Base-by-base conservation (phyloP, 92 coral and sea anemone genomes). In the Scolanthus callimorphus region DNA sequence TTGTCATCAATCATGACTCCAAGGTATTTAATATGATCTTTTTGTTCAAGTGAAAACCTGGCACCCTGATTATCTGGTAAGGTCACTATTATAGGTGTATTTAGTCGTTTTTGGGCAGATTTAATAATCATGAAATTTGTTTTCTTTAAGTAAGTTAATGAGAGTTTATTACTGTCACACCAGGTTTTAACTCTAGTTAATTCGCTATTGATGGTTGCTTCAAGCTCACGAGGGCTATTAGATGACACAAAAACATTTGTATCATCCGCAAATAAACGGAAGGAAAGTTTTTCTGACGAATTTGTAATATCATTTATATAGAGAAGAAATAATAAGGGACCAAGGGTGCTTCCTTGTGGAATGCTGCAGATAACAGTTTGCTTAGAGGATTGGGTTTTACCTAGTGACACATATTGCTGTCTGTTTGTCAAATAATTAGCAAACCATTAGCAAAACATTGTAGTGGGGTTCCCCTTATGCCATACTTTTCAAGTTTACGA, bases 51-150 rank as follows among this genome's bases (percentile, higher is more conserved):
- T 41, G 25, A 43, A 15, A 57, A 55, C 38, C 25, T 38, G 21
- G 73, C 49, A 12, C 72, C 67, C 43, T 78, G 60, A 25, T 20
- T 20, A 24, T 57, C 62, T 56, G 50, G 30, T 20, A 68, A 17
- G 27, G 31, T 51, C 17, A 76, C 67, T 49, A 49, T 48, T 49
- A 76, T 49, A 24, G 25, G 24, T 28, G 26, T 63, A 65, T 68
- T 55, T 34, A 26, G 29, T 59, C 74, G 60, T 24, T 73, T 62
- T 9, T 46, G 12, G 12, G 77, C 21, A 17, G 88, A 74, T 61
- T 74, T 81, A n/a, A 81, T 69, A 43, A 74, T 49, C 88, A 81
- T 67, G 31, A 25, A 74, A 54, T 67, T 81, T 15, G 88, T 80
- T 60, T 80, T 80, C 27, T 60, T 55, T 21, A 50, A 22, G 58